Percentiles rank a stretch among this genome's conserved stretches.
Conservation (phyloP, 2,888 invertebrate species). For the Thecocarcelia acutangulata region DNA sequence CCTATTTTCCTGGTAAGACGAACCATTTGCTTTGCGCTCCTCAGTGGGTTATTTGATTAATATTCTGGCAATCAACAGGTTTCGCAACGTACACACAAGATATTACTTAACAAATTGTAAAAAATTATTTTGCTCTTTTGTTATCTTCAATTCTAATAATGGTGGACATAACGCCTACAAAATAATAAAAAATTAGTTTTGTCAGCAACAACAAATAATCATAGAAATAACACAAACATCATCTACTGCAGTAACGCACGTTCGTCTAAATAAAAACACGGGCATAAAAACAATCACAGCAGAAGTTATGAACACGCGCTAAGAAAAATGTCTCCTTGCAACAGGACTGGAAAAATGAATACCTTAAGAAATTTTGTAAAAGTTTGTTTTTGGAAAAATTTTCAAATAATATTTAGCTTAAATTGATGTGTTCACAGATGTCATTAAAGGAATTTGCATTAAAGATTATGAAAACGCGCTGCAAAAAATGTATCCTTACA, state of each 20-base stretch:
- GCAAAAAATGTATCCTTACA: too few species aligned
- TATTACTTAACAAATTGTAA: conserved; percentile 17
- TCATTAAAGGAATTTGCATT: too few species aligned
- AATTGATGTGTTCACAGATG: too few species aligned
- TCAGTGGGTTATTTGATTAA: conserved; percentile 9
- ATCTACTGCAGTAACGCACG: too few species aligned
- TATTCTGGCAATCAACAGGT: conserved; percentile 39
- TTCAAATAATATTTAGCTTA: too few species aligned
- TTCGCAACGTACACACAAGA: background rate
- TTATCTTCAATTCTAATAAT: background rate
- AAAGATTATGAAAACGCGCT: too few species aligned
- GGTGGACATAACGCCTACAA: background rate
- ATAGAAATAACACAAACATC: too few species aligned
- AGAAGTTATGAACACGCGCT: background rate
- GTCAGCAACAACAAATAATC: background rate
- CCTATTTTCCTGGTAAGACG: too few species aligned
- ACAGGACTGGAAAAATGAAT: background rate
- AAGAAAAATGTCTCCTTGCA: background rate
- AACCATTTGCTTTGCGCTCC: too few species aligned
- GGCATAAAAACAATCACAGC: background rate
- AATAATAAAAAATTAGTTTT: background rate
- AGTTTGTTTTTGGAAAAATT: too few species aligned
- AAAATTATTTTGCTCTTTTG: background rate
- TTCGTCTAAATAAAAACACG: background rate
- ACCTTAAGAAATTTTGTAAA: background rate